Evolutionary conservation across 1,140 invertebrate species (phyloP), one percentile per base, ranked within the genome.

Genomic region (Venustaconcha ellipsiformis): DNA sequence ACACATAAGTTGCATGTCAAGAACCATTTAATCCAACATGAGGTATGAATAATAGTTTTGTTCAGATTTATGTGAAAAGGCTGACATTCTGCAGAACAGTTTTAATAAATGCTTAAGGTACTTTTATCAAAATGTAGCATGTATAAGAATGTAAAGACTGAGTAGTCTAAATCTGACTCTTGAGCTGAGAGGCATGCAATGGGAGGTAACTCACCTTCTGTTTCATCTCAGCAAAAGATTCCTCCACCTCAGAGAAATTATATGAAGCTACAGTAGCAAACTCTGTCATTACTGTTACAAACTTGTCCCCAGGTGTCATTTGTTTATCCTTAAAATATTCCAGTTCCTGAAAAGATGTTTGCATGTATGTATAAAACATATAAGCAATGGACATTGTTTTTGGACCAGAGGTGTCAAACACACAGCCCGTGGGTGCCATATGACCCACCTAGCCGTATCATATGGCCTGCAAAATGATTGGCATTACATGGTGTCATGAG

Each of bases 221-320:
- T 87, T 94, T 94, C 95, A 96, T 96, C 80, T 97, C 96, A 89
- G 95, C 94, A 90, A 96, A 97, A 64, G 95, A 92, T 87, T 98
- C 96, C 89, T 99, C 96, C n/a, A 99, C 92, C 88, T 99, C 96
- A 1, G 95, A 95, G 82, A 98, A 94, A 84, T 92, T 95, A 92
- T 90, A 96, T 0, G 95, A 95, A 5, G 97, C 97, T 77, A 95
- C 94, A 0, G 96, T 94, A 83, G 97, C 94, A 91, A 99, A 99
- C 86, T 98, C 96, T 76, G 95, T 93, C 95, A 99, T 98, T 12
- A 97, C 96, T 6, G 95, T 94, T 74, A 97, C 92, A 90, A 99
- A 99, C 87, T 95, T 94, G 89, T 99, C 97, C 23, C 94, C 75
- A 56, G 56, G 93, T 37, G 66, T 79, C 18, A 62, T 57, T 8